phyloP scores from a whole-genome alignment of 2,113 vertebrate genomes.

The Lasiurus borealis region DNA sequence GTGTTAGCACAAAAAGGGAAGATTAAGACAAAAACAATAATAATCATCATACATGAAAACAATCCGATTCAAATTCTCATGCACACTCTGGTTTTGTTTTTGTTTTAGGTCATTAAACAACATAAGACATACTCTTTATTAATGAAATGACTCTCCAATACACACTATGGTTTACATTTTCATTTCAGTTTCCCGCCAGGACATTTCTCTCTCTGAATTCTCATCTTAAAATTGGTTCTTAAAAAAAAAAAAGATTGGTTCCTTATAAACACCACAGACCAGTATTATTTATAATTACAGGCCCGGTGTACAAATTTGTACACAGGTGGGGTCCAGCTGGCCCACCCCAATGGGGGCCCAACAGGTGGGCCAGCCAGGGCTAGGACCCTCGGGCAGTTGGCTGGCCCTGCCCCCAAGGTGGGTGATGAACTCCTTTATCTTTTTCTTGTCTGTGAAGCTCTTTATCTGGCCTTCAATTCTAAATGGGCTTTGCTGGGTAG shows the following conservation, averaged over 20 bases:
- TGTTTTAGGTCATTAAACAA: conserved; percentile 31
- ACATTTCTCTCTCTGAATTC: conserved; percentile 29
- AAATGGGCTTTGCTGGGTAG: too few relatives aligned
- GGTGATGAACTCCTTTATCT: too few relatives aligned
- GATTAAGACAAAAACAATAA: neutral
- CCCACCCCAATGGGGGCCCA: too few relatives aligned
- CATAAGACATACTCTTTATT: neutral
- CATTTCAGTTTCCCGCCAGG: conserved; percentile 17
- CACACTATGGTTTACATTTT: conserved; percentile 34
- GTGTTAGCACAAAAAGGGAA: conserved; percentile 4
- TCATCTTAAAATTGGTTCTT: neutral
- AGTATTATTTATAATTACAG: neutral
- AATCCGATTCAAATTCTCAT: conserved; percentile 16
- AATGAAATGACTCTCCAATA: neutral
- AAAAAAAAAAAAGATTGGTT: neutral
- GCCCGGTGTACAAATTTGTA: too few relatives aligned
- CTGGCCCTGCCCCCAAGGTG: too few relatives aligned
- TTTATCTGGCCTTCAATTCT: too few relatives aligned
- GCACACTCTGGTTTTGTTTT: neutral
- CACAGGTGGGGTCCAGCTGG: too few relatives aligned
- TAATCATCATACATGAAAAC: conserved; percentile 35
- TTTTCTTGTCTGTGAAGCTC: too few relatives aligned
- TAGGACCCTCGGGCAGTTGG: too few relatives aligned
- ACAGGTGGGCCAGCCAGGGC: too few relatives aligned
- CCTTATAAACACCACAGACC: neutral